Conservation (phyloP, 2,888 invertebrate species). For the Tachystola acroxantha region DNA sequence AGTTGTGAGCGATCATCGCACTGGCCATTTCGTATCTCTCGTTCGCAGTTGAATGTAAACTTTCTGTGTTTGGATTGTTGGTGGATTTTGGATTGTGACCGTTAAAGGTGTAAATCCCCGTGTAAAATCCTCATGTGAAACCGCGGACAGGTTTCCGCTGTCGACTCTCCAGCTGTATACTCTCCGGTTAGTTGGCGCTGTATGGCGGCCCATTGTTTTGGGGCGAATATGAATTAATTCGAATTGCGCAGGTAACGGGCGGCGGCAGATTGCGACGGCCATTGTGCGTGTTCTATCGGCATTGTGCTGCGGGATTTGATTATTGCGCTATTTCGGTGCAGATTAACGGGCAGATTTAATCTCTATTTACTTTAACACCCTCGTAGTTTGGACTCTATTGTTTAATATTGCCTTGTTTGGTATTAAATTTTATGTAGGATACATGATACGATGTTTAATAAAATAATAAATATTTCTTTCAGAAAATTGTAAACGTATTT, state of each 20-base stretch:
- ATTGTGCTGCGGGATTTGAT: constrained; percentile 14
- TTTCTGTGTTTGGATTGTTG: constrained; percentile 15
- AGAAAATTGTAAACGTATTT: no score
- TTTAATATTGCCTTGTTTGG: no score
- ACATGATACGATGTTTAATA: no score
- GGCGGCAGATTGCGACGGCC: constrained; percentile 38
- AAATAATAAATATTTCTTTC: no score
- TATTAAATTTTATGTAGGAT: no score
- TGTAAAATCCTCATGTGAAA: constrained; percentile 50
- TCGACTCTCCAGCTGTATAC: constrained; percentile 20
- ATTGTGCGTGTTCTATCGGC: constrained; percentile 16
- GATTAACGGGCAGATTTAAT: background rate
- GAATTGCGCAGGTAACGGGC: constrained; percentile 52
- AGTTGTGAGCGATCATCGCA: constrained; percentile 51
- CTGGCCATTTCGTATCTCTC: constrained; percentile 34
- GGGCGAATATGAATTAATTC: constrained; percentile 54
- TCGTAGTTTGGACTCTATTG: no score
- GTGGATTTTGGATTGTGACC: constrained; percentile 21
- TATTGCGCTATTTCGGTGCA: constrained; percentile 3
- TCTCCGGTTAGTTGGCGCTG: background rate
- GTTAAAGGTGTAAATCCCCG: constrained; percentile 48
- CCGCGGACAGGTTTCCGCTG: constrained; percentile 60
- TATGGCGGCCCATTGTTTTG: constrained; percentile 37
- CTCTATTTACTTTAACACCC: no score
- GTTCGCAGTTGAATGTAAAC: constrained; percentile 19